phyloP scores from a whole-genome alignment of 1,140 invertebrate genomes.

The Camponotus vicinus region DNA sequence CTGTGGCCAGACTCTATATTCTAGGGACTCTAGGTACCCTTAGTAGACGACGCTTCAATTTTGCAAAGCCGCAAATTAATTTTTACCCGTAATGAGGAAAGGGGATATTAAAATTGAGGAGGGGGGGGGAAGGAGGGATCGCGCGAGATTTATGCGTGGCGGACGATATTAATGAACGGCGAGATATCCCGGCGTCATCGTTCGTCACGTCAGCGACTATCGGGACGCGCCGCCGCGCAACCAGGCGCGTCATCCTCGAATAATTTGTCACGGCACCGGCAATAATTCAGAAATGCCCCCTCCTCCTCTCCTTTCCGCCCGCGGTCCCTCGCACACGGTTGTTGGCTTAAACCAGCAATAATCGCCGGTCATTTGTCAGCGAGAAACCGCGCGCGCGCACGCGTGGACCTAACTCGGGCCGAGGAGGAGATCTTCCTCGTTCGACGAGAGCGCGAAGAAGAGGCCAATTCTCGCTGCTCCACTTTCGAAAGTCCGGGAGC shows the following conservation, averaged over 20 bases:
- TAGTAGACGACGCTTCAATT: background rate
- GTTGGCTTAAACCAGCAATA: conserved; percentile 61
- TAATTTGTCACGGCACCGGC: conserved; percentile 67
- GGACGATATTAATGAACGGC: conserved; percentile 64
- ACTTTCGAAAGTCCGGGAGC: conserved; percentile 37
- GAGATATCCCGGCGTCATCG: conserved; percentile 61
- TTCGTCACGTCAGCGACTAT: conserved; percentile 65
- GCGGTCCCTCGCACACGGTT: conserved; percentile 17
- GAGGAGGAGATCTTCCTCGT: conserved; percentile 1
- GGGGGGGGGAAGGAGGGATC: background rate
- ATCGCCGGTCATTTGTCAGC: conserved; percentile 67
- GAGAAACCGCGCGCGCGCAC: background rate
- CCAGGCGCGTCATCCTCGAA: conserved; percentile 68
- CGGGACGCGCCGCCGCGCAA: conserved; percentile 53
- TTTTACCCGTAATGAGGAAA: conserved; percentile 20
- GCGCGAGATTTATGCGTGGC: conserved; percentile 20
- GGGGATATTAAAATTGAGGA: background rate
- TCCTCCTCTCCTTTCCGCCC: background rate
- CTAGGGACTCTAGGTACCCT: too few species aligned
- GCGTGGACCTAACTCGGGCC: background rate
- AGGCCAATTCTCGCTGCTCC: conserved; percentile 45
- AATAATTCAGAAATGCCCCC: conserved; percentile 63
- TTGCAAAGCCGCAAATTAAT: background rate
- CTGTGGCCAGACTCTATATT: too few species aligned
- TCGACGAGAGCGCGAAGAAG: conserved; percentile 4